Evolutionary conservation across 1,140 invertebrate genomes (phyloP).

Genomic region (Micrasema minimum): DNA sequence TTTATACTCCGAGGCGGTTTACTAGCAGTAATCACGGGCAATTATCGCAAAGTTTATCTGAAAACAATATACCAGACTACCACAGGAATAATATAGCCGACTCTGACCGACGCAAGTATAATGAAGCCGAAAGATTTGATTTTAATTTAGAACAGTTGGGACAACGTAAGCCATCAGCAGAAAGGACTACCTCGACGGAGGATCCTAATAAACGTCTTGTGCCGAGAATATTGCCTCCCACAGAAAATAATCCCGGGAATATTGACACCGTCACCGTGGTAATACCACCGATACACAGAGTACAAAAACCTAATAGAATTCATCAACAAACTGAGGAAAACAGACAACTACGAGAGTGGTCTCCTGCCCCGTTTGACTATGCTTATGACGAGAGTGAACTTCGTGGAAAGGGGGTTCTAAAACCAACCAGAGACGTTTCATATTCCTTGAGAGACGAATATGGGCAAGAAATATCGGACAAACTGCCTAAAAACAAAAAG

Average conservation of each 20-base stretch:
- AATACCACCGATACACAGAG: conserved; percentile 64
- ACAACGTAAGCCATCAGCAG: conserved; percentile 56
- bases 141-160: conserved; percentile 50
- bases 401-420: conserved; percentile 16
- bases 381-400: conserved; percentile 41
- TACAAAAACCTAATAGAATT: conserved; percentile 59
- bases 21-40: neutral
- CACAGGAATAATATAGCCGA: conserved; percentile 55
- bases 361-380: conserved; percentile 45
- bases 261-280: conserved; percentile 65
- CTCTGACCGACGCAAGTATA: conserved; percentile 46
- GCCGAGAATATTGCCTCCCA: conserved; percentile 62
- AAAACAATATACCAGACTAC: conserved; percentile 19
- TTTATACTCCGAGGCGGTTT: too few species aligned
- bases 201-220: conserved; percentile 59
- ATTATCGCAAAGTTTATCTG: conserved; percentile 24
- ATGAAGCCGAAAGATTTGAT: conserved; percentile 50
- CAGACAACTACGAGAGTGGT: conserved; percentile 37
- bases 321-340: conserved; percentile 43
- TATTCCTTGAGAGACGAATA: conserved; percentile 25
- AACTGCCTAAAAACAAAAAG: neutral
- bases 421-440: conserved; percentile 39
- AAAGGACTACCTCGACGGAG: conserved; percentile 63
- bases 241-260: conserved; percentile 63
- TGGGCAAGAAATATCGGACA: conserved; percentile 4